Evolutionary conservation across 2,888 invertebrate species (phyloP), one percentile per base, ranked within the genome.

Genomic region (Zeuzera pyrina): DNA sequence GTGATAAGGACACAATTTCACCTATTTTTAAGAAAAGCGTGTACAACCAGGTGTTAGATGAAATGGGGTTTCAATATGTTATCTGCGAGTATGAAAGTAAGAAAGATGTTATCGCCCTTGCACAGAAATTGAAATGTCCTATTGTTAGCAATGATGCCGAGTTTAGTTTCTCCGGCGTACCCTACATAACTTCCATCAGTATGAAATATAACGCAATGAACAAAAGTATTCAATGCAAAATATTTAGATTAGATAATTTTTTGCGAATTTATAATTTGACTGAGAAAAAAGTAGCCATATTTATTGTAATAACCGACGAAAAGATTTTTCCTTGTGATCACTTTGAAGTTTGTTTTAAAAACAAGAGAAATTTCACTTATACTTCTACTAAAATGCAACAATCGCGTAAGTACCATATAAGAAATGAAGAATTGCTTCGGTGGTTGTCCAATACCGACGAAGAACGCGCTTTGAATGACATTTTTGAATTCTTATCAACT

Each of bases 81-180:
- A 34, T 52, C 3, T 57, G 58, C 23, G 34, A 57, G 13, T 47
- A 31, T 5, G 53, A 63, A 30, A 19, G 38, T 2, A 59, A 59
- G 31, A 42, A 45, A 10, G 55, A 62, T 2, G 56, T 63, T n/a
- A 51, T 53, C 2, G 54, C 52, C 0, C 35, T 67, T 7, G 67
- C 68, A 2, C 36, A 43, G 11, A 50, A 42, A 26, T 37, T 57
- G 2, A 34, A 47, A 1, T 68, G 66, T 31, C 55, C 68, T 0
- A 33, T 67, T 0, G 39, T 68, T 2, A 55, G 52, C 31, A 34
- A 28, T 16, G 62, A 69, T 15, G 46, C 55, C 3, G 52, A 61
- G 19, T 63, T 42, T 26, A 54, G 47, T 21, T 60, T 65, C 26
- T 46, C 49, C 2, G 43, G 40, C n/a, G 42, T 48, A 2, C 34